A percentile compares a stretch with the other conserved stretches of the same genome.
Conservation (phyloP, 64 coral and sea anemone species). For the Pocillopora verrucosa region DNA sequence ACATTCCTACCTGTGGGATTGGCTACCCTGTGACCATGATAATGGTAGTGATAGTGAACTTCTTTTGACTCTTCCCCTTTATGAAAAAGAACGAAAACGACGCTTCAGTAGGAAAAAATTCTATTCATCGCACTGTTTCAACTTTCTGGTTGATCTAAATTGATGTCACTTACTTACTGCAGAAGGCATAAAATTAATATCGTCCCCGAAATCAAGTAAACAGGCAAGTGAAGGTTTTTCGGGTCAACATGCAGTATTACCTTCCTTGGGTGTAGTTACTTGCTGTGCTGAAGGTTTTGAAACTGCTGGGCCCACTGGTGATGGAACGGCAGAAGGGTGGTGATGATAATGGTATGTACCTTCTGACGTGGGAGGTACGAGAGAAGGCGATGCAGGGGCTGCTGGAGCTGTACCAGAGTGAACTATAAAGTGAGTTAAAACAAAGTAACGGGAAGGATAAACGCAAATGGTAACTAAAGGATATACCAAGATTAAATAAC, state of each 20-base stretch:
- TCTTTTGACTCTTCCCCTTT: neutral
- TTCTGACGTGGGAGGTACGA: neutral
- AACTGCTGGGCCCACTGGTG: neutral
- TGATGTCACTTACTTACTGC: too few relatives aligned
- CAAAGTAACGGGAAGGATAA: neutral
- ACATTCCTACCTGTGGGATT: neutral
- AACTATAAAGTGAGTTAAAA: neutral
- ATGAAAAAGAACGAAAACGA: neutral
- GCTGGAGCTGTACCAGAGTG: neutral
- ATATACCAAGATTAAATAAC: too few relatives aligned
- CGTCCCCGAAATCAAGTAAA: too few relatives aligned
- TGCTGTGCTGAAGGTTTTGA: neutral
- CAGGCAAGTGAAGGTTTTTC: neutral
- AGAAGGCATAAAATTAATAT: too few relatives aligned
- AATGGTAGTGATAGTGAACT: neutral
- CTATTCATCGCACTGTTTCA: neutral
- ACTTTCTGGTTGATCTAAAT: too few relatives aligned
- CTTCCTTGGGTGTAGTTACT: neutral
- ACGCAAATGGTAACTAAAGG: neutral
- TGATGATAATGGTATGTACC: neutral
- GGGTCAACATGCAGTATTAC: neutral
- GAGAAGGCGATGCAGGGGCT: neutral
- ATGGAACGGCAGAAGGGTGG: neutral
- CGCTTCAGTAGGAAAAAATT: neutral
- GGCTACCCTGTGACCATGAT: neutral